These are phyloP conservation scores for Drosophila hamatofila DNA, from an alignment of 2,888 invertebrate genomes.

Conservation along the genomic window DNA sequence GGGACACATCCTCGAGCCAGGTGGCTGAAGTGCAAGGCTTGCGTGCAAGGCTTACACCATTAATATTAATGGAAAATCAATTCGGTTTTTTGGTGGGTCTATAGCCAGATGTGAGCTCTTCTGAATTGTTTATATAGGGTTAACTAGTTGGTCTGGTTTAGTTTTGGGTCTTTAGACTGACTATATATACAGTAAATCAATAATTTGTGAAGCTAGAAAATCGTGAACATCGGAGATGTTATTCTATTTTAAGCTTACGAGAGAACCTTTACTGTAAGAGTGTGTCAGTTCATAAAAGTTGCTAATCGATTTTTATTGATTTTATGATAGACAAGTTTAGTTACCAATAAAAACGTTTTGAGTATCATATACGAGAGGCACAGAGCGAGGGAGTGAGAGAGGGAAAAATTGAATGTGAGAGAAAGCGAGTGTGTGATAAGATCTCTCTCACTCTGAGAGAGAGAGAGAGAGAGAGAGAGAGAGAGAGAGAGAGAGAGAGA, in stretches of 20 bases:
- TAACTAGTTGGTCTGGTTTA: not conserved
- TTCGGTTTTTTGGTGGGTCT: slow-evolving; percentile 26
- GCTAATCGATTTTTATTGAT: not conserved
- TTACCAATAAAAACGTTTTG: too few species aligned
- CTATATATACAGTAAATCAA: not conserved
- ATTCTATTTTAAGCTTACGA: not conserved
- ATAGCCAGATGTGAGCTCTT: not conserved
- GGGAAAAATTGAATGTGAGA: too few species aligned
- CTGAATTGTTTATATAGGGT: not conserved
- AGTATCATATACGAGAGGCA: too few species aligned
- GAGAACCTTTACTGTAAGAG: not conserved
- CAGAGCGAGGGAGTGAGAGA: too few species aligned
- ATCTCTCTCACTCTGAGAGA: too few species aligned
- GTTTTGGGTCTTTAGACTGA: not conserved
- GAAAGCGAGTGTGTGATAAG: too few species aligned
- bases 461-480: too few species aligned
- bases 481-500: too few species aligned
- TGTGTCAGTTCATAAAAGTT: not conserved
- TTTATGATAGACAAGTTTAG: not conserved
- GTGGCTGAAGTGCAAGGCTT: slow-evolving; percentile 56
- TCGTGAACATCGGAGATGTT: not conserved
- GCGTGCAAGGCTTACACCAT: slow-evolving; percentile 54
- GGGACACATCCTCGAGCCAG: slow-evolving; percentile 54
- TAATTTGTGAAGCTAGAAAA: not conserved
- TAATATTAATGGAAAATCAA: slow-evolving; percentile 77